Evolutionary conservation across 1,140 invertebrate genomes (phyloP).

Genomic region (Platyscapa corneri): DNA sequence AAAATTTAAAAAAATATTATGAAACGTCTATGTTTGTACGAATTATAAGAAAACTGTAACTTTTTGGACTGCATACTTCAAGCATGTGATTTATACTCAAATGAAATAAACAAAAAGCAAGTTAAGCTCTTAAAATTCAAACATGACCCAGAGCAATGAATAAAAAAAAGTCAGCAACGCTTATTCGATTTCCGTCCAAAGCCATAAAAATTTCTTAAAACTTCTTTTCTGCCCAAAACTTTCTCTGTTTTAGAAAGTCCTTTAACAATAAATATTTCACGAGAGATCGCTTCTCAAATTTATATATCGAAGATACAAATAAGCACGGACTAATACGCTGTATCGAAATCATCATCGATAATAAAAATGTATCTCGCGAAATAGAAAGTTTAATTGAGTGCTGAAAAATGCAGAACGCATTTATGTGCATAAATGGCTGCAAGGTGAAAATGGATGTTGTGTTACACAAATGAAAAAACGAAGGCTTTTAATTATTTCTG

Average conservation of each 20-base stretch:
- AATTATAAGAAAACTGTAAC: not conserved
- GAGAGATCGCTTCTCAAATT: not conserved
- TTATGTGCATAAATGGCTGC: not conserved
- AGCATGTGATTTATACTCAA: not conserved
- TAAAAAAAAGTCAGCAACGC: not conserved
- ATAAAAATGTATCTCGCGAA: not conserved
- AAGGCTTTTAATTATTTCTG: not conserved
- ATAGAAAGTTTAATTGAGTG: not conserved
- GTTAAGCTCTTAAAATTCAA: not conserved
- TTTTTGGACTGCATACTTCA: not conserved
- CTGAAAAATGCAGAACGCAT: not conserved
- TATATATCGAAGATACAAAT: not conserved
- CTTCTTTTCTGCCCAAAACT: slow-evolving; percentile 15
- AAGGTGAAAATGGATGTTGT: not conserved
- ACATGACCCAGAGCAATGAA: not conserved
- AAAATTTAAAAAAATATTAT: no score
- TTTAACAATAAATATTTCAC: slow-evolving; percentile 14
- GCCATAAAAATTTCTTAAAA: slow-evolving; percentile 24
- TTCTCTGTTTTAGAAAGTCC: slow-evolving; percentile 37
- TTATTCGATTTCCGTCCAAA: not conserved
- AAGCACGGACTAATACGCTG: not conserved
- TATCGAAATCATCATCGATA: not conserved
- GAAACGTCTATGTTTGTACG: no score
- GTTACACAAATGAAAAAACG: not conserved
- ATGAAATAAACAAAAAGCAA: not conserved